Conservation (phyloP, 2,797 vertebrate species). For the Microctenopoma stevenorrisi region DNA sequence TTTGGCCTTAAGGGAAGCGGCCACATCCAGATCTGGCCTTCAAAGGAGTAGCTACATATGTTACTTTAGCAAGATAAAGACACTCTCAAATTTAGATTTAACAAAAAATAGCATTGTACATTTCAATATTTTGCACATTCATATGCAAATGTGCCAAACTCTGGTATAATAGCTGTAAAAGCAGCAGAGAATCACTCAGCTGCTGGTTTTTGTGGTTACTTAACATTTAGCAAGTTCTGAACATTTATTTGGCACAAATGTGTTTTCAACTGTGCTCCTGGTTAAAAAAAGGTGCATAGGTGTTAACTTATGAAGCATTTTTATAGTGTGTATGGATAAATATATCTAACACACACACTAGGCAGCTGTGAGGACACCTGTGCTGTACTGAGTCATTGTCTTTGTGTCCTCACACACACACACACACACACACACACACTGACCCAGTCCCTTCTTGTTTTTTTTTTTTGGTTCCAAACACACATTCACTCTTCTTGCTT, state of each 20-base stretch:
- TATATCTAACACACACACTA: constrained; percentile 16
- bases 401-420: constrained; percentile 12
- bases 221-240: constrained; percentile 28
- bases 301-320: constrained; percentile 13
- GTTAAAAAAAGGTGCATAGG: constrained; percentile 22
- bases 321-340: background rate
- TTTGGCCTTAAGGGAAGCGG: background rate
- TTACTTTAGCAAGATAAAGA: constrained; percentile 15
- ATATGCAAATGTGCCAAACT: background rate
- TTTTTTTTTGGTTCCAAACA: constrained; percentile 36
- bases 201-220: constrained; percentile 16
- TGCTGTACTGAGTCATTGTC: constrained; percentile 21
- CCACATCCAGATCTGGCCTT: background rate
- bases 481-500: constrained; percentile 40
- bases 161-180: constrained; percentile 1
- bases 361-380: constrained; percentile 56
- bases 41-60: background rate
- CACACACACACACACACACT: constrained; percentile 17
- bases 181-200: background rate
- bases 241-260: constrained; percentile 34
- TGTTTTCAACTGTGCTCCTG: constrained; percentile 23
- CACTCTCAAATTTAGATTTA: background rate
- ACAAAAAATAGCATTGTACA: background rate
- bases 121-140: background rate
- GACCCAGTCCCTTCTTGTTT: constrained; percentile 26